Evolutionary conservation across 1,140 invertebrate species (phyloP).

Genomic region (Drosophila pseudoananassae): DNA sequence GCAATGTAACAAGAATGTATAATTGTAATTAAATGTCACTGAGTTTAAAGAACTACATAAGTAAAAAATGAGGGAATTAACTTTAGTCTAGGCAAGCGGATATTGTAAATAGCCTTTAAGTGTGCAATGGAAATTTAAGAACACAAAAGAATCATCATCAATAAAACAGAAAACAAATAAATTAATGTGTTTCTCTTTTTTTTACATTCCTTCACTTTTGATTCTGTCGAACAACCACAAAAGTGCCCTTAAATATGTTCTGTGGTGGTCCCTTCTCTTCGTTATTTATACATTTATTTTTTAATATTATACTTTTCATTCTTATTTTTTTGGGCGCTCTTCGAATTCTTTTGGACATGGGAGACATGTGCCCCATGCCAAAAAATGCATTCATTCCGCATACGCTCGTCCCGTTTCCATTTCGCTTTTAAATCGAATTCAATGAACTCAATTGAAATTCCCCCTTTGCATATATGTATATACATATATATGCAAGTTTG

Average conservation of each 20-base stretch:
- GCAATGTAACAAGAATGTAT: conserved; percentile 41
- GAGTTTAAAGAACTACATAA: conserved; percentile 2
- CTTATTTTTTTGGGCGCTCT: conserved; percentile 17
- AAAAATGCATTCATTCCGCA: conserved; percentile 14
- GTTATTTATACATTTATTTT: conserved; percentile 33
- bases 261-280: conserved; percentile 11
- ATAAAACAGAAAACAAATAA: conserved; percentile 56
- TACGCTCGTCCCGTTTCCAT: conserved; percentile 44
- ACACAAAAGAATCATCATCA: conserved; percentile 61
- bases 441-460: conserved; percentile 77
- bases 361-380: conserved; percentile 30
- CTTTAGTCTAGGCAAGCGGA: conserved; percentile 42
- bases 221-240: conserved; percentile 46
- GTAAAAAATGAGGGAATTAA: conserved; percentile 6
- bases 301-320: background rate
- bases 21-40: conserved; percentile 48
- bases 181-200: background rate
- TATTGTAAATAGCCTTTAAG: conserved; percentile 71
- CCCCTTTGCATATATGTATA: conserved; percentile 59
- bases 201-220: background rate
- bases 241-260: conserved; percentile 64
- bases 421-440: conserved; percentile 78
- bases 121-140: conserved; percentile 64
- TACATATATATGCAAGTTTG: conserved; percentile 66
- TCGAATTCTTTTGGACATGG: conserved; percentile 19